Evolutionary conservation across 2,797 vertebrate genomes (phyloP), one percentile per base, ranked within the genome.

Genomic region (Tokudaia muenninki): DNA sequence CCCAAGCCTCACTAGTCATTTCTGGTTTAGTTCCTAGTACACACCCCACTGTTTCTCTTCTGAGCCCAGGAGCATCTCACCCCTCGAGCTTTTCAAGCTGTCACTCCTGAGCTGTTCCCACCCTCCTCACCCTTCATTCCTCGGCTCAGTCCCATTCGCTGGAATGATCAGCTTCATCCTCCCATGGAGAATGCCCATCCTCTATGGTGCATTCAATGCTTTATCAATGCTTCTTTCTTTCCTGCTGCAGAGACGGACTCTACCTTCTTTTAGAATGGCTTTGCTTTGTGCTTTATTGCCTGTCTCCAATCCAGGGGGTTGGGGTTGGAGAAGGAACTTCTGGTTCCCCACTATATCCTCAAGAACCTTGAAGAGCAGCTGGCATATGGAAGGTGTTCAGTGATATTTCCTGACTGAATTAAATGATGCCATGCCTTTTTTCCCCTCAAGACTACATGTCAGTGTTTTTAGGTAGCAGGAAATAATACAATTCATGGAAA

Each of bases 401-500:
- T 77, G 63, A 52, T 74, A 67, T 63, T 70, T 95, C 81, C 44
- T 63, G n/a, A 84, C 83, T 81, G 26, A 90, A 89, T 41, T 83
- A 37, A 90, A 41, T 41, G 75, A 67, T 13, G 0, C 26, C 61
- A 74, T n/a, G 24, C 31, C 52, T 79, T 17, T 77, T 81, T 26
- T 94, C 93, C 79, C 65, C 87, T 91, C 72, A 78, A 86, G 77
- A 79, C 77, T 6, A 4, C 75, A n/a, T n/a, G 55, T 34, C 70
- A 50, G 50, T 9, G 65, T 61, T 90, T 93, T 92, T 70, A 81
- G 81, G 47, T 31, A 74, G n/a, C 34, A 65, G 59, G 61, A 63
- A 89, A 88, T 44, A 74, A 92, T 63, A 61, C 10, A 37, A 24
- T 82, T 82, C 50, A 52, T 84, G 34, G 61, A 97, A 94, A 88